Evolutionary conservation across 2,797 vertebrate genomes (phyloP), one percentile per base, ranked within the genome.

Genomic region (Macrochelys suwanniensis): DNA sequence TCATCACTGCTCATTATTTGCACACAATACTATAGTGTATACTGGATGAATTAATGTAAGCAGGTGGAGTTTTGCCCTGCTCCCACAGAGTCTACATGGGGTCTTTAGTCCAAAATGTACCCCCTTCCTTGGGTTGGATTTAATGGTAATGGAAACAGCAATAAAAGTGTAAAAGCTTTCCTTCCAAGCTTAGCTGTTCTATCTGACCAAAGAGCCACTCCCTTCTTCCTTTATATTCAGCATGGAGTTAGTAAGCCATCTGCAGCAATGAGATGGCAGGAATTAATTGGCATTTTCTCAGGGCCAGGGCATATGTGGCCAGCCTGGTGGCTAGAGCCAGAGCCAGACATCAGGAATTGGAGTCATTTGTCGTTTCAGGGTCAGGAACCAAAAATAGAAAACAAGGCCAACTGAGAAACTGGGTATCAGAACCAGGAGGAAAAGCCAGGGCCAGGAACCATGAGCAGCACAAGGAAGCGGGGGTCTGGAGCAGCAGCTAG

Each of bases 1-100:
- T 98, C 96, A 98, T 93, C 94, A 96, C 68, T 95, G 93, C 49
- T 86, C 45, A 57, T 95, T 93, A 96, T 96, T 95, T 96, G 76
- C 54, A 94, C 80, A 92, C 61, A 31, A 59, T 89, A 12, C 89
- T 93, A 91, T 79, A 93, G 74, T 51, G 84, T 26, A 33, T 86
- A 84, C 59, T 37, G 61, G 90, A 89, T 6, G 25, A 85, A 93
- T 93, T 85, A 95, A 96, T 88, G 76, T 57, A 88, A 96, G 94
- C 92, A 93, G 71, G 78, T 93, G n/a, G 56, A 78, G 17, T 56
- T 87, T 89, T 61, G 68, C 68, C 56, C 37, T 78, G 13, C 76
- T 94, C 78, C 83, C 28, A 61, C 76, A 90, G 57, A 57, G 83
- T 77, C 26, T 78, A 83, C 82, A 53, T 82, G n/a, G 19, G 87